Base-by-base conservation (phyloP, 2,888 invertebrate genomes). In the Tiliacea citrago region DNA sequence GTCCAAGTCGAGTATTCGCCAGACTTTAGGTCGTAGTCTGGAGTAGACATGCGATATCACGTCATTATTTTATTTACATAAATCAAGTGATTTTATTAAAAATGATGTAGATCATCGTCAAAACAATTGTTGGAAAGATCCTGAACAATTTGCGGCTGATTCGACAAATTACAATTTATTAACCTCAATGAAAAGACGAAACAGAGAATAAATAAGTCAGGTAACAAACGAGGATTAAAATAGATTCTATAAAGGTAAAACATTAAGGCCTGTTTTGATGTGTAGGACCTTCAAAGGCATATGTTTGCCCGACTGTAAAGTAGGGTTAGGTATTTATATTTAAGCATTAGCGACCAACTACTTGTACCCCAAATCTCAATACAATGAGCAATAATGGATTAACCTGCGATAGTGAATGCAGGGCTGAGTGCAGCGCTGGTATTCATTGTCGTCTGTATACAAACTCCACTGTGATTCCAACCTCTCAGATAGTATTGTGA, bases 1-100 rank as follows among this genome's bases (percentile, higher is more conserved):
- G 98, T 98, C 99, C 99, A 99, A 18, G 98, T 97, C 8, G 99
- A 98, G 93, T 98, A 99, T 87, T 96, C 85, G 21, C 98, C 98
- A 0, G 98, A 98, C 35, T 97, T 95, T 97, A 98, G 97, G 90
- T 98, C 97, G 90, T 98, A 98, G 89, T 97, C 98, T 98, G 83
- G 0, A 76, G 69, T 21, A 24, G 24, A 35, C 0, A 58, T 29
- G 16, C 21, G 24, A 55, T 35, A 53, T 58, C n/a, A 63, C 21
- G 29, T 29, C 29, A 35, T 62, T 62, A 45, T 18, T 68, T 29
- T 71, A 51, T 39, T 39, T 13, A 68, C 7, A 12, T 45, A 18
- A 3, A 12, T 24, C 18, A 18, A 24, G 8, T 16, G 3, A n/a
- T 29, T 21, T 51, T 51, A 21, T 18, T 24, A 63, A 24, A 24